These are phyloP conservation scores for Hypomesus transpacificus DNA, from an alignment of 2,113 vertebrate genomes.

Conservation along the genomic window DNA sequence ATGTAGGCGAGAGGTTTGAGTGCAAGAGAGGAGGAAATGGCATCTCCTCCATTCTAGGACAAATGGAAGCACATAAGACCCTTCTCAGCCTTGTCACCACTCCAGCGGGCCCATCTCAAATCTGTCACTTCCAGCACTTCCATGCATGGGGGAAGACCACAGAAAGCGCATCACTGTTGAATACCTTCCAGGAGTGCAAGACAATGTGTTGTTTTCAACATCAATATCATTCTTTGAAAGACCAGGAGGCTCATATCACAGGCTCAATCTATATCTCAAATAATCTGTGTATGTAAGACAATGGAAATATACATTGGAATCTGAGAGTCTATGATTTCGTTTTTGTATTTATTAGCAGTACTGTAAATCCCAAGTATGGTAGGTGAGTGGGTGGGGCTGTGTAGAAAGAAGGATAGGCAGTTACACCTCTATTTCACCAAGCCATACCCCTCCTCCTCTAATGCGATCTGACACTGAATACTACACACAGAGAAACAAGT, in stretches of 20 bases:
- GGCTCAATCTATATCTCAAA: not conserved
- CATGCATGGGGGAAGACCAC: not conserved
- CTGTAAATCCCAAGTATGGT: constrained; percentile 35
- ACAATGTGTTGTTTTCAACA: not conserved
- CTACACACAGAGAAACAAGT: constrained; percentile 74
- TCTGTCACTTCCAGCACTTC: constrained; percentile 21
- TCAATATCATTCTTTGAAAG: not conserved
- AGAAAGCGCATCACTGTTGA: not conserved
- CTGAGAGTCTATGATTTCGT: constrained; percentile 20
- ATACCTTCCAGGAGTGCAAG: not conserved
- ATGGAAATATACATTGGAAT: constrained; percentile 51
- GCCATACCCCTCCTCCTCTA: constrained; percentile 63
- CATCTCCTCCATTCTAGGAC: constrained; percentile 21
- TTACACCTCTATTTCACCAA: constrained; percentile 48
- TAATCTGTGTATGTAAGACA: constrained; percentile 15
- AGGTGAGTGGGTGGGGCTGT: constrained; percentile 28
- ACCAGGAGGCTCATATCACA: constrained; percentile 6
- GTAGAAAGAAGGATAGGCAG: constrained; percentile 42
- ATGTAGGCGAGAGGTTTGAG: constrained; percentile 19
- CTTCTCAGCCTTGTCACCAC: constrained; percentile 24
- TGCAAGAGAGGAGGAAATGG: not conserved
- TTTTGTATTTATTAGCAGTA: constrained; percentile 7
- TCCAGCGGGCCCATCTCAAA: constrained; percentile 18
- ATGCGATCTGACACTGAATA: constrained; percentile 73
- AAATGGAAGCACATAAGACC: not conserved